These are phyloP conservation scores for Bettongia penicillata DNA, from an alignment of 2,113 vertebrate species.

Conservation along the genomic window DNA sequence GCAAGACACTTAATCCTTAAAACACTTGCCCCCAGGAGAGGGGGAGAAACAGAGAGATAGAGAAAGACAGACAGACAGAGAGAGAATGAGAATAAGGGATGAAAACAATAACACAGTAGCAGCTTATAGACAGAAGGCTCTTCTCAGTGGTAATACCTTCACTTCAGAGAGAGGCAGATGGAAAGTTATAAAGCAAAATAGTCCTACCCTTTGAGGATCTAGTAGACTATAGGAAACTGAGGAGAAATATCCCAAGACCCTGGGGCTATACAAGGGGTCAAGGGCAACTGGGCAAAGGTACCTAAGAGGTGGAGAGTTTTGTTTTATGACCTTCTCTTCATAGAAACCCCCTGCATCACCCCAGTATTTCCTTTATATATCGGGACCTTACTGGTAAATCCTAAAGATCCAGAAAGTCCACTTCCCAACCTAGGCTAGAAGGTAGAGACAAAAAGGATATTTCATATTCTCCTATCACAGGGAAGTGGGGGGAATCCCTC, in stretches of 20 bases:
- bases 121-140: neutral
- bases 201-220: neutral
- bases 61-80: too few species aligned
- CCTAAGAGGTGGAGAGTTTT: neutral
- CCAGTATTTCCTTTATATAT: neutral
- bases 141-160: neutral
- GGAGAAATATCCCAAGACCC: neutral
- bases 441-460: neutral
- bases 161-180: neutral
- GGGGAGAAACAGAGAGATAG: neutral
- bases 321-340: neutral
- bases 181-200: neutral
- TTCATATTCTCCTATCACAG: neutral
- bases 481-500: neutral
- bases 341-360: neutral
- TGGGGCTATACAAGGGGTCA: neutral
- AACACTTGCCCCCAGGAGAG: too few species aligned
- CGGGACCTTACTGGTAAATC: neutral
- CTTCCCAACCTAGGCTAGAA: neutral
- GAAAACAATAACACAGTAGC: neutral
- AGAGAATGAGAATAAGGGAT: neutral
- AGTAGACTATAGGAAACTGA: neutral
- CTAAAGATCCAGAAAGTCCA: neutral
- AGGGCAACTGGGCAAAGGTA: fast-evolving
- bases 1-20: neutral